Conservation (phyloP, 1,140 invertebrate genomes). For the Parasteatoda tepidariorum region DNA sequence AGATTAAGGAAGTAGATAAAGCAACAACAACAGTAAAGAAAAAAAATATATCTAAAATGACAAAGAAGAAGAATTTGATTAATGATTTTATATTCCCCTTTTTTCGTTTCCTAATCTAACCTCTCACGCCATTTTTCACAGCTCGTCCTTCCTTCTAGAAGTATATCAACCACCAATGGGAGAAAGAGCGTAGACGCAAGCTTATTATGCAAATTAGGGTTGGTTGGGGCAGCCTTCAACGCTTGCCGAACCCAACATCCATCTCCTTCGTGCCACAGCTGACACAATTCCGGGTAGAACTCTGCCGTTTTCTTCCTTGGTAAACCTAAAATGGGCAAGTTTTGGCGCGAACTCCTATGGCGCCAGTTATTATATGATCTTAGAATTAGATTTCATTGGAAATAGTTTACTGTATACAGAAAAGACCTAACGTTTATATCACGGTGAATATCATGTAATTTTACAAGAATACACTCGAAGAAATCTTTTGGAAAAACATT, state of each 20-base stretch:
- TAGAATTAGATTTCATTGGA: too few relatives aligned
- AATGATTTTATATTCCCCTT: constrained; percentile 61
- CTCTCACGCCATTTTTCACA: constrained; percentile 60
- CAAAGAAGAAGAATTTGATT: constrained; percentile 57
- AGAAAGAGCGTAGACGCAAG: constrained; percentile 37
- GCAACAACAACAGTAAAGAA: constrained; percentile 14
- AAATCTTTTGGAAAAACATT: too few relatives aligned
- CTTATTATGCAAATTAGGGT: constrained; percentile 59
- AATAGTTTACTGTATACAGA: too few relatives aligned
- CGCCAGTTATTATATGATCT: too few relatives aligned
- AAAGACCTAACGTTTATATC: too few relatives aligned
- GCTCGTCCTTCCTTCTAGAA: constrained; percentile 41
- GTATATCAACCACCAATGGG: constrained; percentile 55
- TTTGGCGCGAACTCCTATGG: not conserved
- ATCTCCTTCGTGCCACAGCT: constrained; percentile 56
- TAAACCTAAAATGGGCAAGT: not conserved
- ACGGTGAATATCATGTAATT: not conserved
- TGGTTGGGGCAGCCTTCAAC: constrained; percentile 48
- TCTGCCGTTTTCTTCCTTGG: not conserved
- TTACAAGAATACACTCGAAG: not conserved
- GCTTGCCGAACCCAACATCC: constrained; percentile 33
- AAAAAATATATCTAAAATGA: constrained; percentile 1
- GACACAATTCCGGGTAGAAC: constrained; percentile 41
- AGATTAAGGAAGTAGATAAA: constrained; percentile 55
- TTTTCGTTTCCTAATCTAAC: constrained; percentile 60